A percentile compares a stretch with the other conserved stretches of the same genome.
phyloP scores from a whole-genome alignment of 2,113 vertebrate genomes.

The Paraplagusia blochii region DNA sequence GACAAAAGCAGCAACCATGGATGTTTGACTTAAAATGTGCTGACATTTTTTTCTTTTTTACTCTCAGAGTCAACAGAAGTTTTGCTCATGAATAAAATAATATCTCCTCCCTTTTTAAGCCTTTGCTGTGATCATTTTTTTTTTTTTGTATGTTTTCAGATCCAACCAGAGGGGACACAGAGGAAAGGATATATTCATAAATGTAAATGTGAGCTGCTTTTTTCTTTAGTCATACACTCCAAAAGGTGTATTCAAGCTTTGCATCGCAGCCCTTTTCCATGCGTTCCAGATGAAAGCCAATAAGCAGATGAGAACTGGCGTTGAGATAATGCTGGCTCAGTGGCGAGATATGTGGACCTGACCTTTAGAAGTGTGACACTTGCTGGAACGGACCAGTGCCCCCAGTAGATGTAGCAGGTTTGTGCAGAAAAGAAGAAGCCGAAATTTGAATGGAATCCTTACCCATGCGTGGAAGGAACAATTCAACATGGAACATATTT shows the following conservation, averaged over 20 bases:
- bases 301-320: conserved; percentile 66
- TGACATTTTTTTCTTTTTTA: conserved; percentile 52
- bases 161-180: conserved; percentile 66
- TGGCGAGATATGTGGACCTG: conserved; percentile 57
- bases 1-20: conserved; percentile 75
- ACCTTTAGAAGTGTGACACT: conserved; percentile 75
- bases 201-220: conserved; percentile 72
- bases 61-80: conserved; percentile 72
- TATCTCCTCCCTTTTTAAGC: conserved; percentile 22
- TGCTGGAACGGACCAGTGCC: conserved; percentile 64
- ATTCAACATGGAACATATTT: conserved; percentile 7
- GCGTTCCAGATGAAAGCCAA: conserved; percentile 45
- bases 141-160: conserved; percentile 67
- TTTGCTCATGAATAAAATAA: conserved; percentile 74
- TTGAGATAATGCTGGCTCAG: conserved; percentile 54
- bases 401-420: conserved; percentile 45
- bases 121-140: conserved; percentile 54
- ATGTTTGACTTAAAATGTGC: conserved; percentile 75
- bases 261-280: conserved; percentile 53
- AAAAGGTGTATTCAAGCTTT: conserved; percentile 46
- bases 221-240: conserved; percentile 52
- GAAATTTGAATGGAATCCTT: conserved; percentile 26
- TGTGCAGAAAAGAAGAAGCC: conserved; percentile 31
- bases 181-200: conserved; percentile 68
- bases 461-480: no score